Conservation (phyloP, 2,888 invertebrate species). For the Drosophila rellima region DNA sequence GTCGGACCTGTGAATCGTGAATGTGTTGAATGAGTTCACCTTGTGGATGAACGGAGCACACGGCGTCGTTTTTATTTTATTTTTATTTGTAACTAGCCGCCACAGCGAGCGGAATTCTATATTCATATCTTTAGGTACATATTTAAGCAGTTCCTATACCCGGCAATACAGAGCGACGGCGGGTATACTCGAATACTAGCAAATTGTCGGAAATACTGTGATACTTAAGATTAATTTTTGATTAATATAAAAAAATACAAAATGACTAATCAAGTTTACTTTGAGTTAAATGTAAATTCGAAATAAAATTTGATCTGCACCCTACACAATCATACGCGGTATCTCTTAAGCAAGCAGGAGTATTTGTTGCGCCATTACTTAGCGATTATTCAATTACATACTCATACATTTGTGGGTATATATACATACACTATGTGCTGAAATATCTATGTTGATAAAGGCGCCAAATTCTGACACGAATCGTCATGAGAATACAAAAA, state of each 20-base stretch:
- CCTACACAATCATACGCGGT: not conserved
- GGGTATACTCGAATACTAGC: not conserved
- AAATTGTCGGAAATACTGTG: not conserved
- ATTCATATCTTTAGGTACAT: slow-evolving; percentile 43
- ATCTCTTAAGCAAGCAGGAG: not conserved
- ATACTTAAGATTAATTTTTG: too few species aligned
- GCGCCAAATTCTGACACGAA: not conserved
- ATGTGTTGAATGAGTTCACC: slow-evolving; percentile 43
- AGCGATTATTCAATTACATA: slow-evolving; percentile 49
- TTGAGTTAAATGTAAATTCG: not conserved
- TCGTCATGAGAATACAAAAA: slow-evolving; percentile 8
- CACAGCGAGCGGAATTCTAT: slow-evolving; percentile 49
- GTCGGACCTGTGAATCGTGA: slow-evolving; percentile 20
- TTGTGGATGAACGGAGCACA: slow-evolving; percentile 43
- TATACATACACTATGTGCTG: not conserved
- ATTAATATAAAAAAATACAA: too few species aligned
- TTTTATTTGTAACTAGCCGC: slow-evolving; percentile 63
- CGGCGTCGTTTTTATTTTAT: slow-evolving; percentile 37
- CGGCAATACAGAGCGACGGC: not conserved
- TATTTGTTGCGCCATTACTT: slow-evolving; percentile 8
- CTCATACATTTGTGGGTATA: slow-evolving; percentile 7
- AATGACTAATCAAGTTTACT: slow-evolving; percentile 1
- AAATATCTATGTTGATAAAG: slow-evolving; percentile 4
- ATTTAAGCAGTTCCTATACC: slow-evolving; percentile 21
- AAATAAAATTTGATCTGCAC: not conserved